These are phyloP conservation scores for Oeneis ivallda DNA, from an alignment of 2,888 invertebrate species.

Conservation along the genomic window DNA sequence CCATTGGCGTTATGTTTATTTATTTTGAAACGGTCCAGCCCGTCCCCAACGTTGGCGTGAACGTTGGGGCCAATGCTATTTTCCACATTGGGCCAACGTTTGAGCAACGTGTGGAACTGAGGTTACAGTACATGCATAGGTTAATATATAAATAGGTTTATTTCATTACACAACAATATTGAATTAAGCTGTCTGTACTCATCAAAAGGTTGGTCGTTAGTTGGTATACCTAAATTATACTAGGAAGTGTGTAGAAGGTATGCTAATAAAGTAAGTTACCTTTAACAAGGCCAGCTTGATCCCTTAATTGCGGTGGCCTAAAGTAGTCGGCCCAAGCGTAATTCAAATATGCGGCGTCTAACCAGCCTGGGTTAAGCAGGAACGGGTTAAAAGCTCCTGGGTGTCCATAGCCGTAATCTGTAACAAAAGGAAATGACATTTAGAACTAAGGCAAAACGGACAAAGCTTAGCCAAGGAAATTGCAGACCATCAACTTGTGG, in stretches of 20 bases:
- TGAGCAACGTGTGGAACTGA: no score
- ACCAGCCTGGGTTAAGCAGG: constrained; percentile 90
- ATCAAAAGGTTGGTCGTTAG: neutral
- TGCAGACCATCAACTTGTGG: neutral
- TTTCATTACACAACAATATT: neutral
- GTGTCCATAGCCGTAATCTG: constrained; percentile 91
- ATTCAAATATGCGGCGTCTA: constrained; percentile 91
- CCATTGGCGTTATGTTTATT: no score
- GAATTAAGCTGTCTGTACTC: neutral
- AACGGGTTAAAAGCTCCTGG: constrained; percentile 89
- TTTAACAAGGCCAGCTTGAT: constrained; percentile 81
- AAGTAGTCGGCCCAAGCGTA: constrained; percentile 90
- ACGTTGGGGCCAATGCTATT: no score
- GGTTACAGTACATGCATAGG: no score
- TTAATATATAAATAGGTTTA: no score
- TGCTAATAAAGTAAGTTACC: constrained; percentile 56
- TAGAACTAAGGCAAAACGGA: neutral
- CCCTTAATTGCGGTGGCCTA: constrained; percentile 76
- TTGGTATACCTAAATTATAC: neutral
- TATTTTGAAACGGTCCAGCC: no score
- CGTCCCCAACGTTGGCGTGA: no score
- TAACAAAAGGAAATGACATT: constrained; percentile 52
- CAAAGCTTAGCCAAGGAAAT: neutral
- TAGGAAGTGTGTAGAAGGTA: neutral
- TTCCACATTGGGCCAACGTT: no score